A percentile compares a stretch with the other conserved stretches of the same genome.
Conservation (phyloP, 2,797 vertebrate species). For the Anguilla megastoma region DNA sequence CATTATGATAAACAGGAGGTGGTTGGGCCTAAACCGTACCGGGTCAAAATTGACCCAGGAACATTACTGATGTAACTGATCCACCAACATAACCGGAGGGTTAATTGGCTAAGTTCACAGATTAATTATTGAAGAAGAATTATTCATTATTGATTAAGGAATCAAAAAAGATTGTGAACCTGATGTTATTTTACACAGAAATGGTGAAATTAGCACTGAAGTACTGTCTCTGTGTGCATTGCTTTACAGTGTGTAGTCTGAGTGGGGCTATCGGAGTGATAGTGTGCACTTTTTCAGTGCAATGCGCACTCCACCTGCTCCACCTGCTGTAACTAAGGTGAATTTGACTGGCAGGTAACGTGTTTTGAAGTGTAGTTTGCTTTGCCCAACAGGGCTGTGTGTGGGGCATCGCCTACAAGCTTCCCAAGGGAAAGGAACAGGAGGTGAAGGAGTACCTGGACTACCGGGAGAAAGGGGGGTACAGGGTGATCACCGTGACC, state of each 20-base stretch:
- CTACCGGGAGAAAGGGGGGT: conserved; percentile 93
- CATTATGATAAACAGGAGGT: background rate
- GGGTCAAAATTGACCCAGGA: too few relatives aligned
- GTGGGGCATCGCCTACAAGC: conserved; percentile 93
- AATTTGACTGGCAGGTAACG: background rate
- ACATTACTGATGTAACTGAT: background rate
- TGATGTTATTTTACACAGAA: too few relatives aligned
- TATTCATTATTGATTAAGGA: too few relatives aligned
- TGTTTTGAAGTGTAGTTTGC: background rate
- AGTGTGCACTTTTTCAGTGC: too few relatives aligned
- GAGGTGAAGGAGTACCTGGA: conserved; percentile 94
- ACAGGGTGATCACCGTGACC: conserved; percentile 80
- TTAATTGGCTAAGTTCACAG: too few relatives aligned
- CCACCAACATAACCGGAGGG: background rate
- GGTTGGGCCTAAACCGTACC: background rate
- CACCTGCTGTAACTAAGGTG: background rate
- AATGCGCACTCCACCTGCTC: too few relatives aligned
- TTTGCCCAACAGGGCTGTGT: conserved; percentile 79
- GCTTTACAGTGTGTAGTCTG: too few relatives aligned
- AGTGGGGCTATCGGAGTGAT: too few relatives aligned
- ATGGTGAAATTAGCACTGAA: too few relatives aligned
- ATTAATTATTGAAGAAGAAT: too few relatives aligned
- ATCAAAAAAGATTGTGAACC: too few relatives aligned
- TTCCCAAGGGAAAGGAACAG: conserved; percentile 86
- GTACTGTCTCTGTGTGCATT: too few relatives aligned